These are phyloP conservation scores for Euzophera pinguis DNA, from an alignment of 2,888 invertebrate species.

Conservation along the genomic window DNA sequence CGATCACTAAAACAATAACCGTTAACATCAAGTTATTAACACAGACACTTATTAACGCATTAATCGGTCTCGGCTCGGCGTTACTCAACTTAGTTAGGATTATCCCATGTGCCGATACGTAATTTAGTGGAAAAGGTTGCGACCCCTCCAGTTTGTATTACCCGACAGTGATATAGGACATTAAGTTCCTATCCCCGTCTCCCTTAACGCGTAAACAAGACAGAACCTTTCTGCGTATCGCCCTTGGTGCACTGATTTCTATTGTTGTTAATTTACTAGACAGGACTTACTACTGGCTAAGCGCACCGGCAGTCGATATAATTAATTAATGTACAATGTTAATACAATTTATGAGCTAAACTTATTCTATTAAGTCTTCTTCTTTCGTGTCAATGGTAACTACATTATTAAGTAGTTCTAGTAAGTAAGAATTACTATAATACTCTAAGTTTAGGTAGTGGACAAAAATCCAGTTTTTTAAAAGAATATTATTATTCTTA, in stretches of 20 bases:
- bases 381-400: no score
- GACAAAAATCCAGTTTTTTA: no score
- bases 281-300: not conserved
- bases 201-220: slow-evolving; percentile 78
- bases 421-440: no score
- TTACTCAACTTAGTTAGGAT: slow-evolving; percentile 70
- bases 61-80: slow-evolving; percentile 49
- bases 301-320: not conserved
- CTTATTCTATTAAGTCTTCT: no score
- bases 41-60: slow-evolving; percentile 53
- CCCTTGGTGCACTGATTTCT: slow-evolving; percentile 32
- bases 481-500: no score
- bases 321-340: no score
- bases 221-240: slow-evolving; percentile 74
- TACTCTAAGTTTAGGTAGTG: no score
- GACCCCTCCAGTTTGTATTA: slow-evolving; percentile 76
- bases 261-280: not conserved
- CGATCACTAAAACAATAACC: slow-evolving; percentile 10
- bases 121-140: slow-evolving; percentile 79
- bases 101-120: slow-evolving; percentile 75
- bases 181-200: slow-evolving; percentile 74
- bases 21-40: slow-evolving; percentile 24
- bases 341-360: no score
- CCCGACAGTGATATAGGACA: slow-evolving; percentile 78
- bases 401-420: no score